Base-by-base conservation (phyloP, 2,113 vertebrate genomes). In the Nicator chloris region DNA sequence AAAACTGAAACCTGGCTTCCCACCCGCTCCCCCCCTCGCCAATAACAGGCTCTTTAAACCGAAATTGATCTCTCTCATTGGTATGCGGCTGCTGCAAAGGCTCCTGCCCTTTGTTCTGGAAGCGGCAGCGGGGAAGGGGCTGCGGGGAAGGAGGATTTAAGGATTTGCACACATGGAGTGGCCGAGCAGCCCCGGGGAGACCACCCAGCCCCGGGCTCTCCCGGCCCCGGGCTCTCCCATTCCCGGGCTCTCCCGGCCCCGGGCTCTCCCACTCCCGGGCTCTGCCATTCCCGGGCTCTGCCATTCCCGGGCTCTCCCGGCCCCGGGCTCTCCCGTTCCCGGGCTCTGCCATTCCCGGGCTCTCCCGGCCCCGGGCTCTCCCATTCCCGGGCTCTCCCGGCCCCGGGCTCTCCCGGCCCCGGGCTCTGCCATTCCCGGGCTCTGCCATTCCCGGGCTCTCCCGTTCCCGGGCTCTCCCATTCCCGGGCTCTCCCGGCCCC, bases 61-160 rank as follows among this genome's bases (percentile, higher is more conserved):
- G 33, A 72, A 66, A 83, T 95, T 91, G 86, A 85, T 91, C 86
- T 85, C 84, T 49, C 86, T 88, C 94, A 66, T 92, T 86, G 89
- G 42, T 89, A 87, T 94, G 91, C 89, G 39, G 83, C 76, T 79
- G 76, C 60, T 33, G 60, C 76, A 51, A 9, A 28, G 42, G 37
- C 68, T 65, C 26, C 86, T 86, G 86, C 88, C 92, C 87, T 94
- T 95, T 94, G 87, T 95, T 95, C 78, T 82, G 84, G n/a, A n/a
- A n/a, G n/a, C n/a, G n/a, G n/a, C n/a, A 50, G 4, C 26, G 7
- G 70, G 16, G 31, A 39, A 51, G 47, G 75, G 26, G 42, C 42
- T 16, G 40, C 40, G 44, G 73, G 26, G 11, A 50, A 18, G 23
- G 12, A 16, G 45, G 15, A 42, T n/a, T n/a, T n/a, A n/a, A 17